Evolutionary conservation across 2,888 invertebrate species (phyloP).

Genomic region (Helobdella robusta): DNA sequence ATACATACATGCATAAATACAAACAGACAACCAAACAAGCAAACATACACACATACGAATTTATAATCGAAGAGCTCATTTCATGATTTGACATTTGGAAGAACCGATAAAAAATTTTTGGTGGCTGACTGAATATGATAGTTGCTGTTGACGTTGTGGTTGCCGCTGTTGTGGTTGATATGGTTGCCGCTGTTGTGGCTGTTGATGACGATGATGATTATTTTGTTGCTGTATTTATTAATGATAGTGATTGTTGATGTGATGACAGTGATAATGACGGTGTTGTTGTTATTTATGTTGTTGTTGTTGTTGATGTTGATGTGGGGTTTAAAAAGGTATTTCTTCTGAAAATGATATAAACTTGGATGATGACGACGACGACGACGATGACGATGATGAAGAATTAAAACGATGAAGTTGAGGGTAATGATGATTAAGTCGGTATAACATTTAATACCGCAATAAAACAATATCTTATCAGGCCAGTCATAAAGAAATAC

Average conservation of each 20-base stretch:
- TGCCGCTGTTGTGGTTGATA: not conserved
- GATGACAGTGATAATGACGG: not conserved
- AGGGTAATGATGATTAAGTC: conserved; percentile 25
- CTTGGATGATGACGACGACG: conserved; percentile 11
- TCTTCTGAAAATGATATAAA: too few species aligned
- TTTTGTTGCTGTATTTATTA: not conserved
- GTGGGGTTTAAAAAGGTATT: not conserved
- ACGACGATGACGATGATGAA: conserved; percentile 16
- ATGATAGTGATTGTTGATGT: conserved; percentile 10
- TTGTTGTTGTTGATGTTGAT: not conserved
- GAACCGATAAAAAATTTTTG: too few species aligned
- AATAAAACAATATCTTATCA: too few species aligned
- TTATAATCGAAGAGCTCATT: too few species aligned
- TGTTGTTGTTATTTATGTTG: not conserved
- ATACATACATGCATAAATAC: too few species aligned
- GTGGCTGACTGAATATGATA: too few species aligned
- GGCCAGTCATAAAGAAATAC: conserved; percentile 49
- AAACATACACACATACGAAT: too few species aligned
- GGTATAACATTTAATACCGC: too few species aligned
- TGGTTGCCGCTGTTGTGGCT: not conserved
- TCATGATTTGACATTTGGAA: too few species aligned
- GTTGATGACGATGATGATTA: conserved; percentile 13
- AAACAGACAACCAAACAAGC: too few species aligned
- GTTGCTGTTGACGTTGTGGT: not conserved
- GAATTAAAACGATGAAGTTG: conserved; percentile 18